Conservation (phyloP, 2,113 vertebrate genomes). For the Melanerpes aurifrons region DNA sequence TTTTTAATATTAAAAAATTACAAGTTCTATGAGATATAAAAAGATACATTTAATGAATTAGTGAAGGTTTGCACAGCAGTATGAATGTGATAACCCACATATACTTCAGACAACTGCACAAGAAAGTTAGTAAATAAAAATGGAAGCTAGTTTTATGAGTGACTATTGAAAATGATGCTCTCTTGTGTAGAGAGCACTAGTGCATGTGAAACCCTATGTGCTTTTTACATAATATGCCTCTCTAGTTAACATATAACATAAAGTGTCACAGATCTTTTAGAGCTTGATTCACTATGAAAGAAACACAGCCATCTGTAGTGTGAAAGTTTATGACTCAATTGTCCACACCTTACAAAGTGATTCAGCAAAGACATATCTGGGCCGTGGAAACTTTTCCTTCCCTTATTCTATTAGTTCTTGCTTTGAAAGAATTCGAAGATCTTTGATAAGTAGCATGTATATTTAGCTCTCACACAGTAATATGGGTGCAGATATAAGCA, state of each 20-base stretch:
- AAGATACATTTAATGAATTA: not conserved
- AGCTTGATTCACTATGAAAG: slow-evolving; percentile 46
- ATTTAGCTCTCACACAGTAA: slow-evolving; percentile 12
- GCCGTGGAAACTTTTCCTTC: slow-evolving; percentile 23
- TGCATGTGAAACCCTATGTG: slow-evolving; percentile 63
- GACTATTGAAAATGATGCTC: slow-evolving; percentile 63
- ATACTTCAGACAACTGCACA: not conserved
- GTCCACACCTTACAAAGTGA: slow-evolving; percentile 53
- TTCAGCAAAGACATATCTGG: slow-evolving; percentile 60
- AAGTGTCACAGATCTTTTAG: slow-evolving; percentile 62
- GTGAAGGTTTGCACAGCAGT: not conserved
- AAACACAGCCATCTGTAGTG: slow-evolving; percentile 41
- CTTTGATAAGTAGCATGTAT: not conserved
- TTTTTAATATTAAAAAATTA: not conserved
- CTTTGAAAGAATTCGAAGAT: slow-evolving; percentile 10
- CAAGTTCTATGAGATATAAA: not conserved
- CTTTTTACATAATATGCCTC: slow-evolving; percentile 70
- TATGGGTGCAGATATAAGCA: not conserved
- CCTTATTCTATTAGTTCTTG: slow-evolving; percentile 12
- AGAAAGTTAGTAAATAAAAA: slow-evolving; percentile 41
- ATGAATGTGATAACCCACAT: not conserved
- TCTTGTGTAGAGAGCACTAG: slow-evolving; percentile 64
- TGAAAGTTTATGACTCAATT: slow-evolving; percentile 25
- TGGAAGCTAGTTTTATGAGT: slow-evolving; percentile 33
- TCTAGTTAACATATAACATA: slow-evolving; percentile 70